These are phyloP conservation scores for Zele albiditarsus DNA, from an alignment of 2,888 invertebrate species.

Conservation along the genomic window DNA sequence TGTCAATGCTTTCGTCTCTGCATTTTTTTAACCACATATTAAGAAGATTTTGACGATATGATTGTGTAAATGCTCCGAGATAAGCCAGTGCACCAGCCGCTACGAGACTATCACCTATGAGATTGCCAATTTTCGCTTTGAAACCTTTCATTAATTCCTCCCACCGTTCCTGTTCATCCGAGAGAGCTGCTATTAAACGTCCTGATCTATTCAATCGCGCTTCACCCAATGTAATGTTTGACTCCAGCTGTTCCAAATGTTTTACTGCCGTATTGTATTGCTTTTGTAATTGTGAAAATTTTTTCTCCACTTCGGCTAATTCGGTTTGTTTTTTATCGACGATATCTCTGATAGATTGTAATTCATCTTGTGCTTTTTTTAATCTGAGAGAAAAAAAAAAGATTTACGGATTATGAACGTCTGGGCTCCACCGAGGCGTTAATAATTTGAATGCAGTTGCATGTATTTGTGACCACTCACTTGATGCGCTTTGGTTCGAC, in stretches of 20 bases:
- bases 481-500: constrained; percentile 91
- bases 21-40: constrained; percentile 82
- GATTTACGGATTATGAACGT: background rate
- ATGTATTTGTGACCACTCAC: constrained; percentile 72
- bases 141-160: constrained; percentile 82
- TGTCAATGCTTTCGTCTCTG: constrained; percentile 79
- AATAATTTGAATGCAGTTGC: background rate
- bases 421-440: too few species aligned
- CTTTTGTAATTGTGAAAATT: constrained; percentile 76
- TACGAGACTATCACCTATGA: constrained; percentile 90
- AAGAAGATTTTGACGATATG: constrained; percentile 81
- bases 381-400: constrained; percentile 52
- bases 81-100: constrained; percentile 93
- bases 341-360: constrained; percentile 84
- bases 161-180: constrained; percentile 91
- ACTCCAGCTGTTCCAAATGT: constrained; percentile 83
- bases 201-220: constrained; percentile 87
- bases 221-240: constrained; percentile 85
- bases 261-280: constrained; percentile 82
- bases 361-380: constrained; percentile 80
- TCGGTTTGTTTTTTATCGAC: constrained; percentile 87
- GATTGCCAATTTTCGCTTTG: constrained; percentile 80
- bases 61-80: constrained; percentile 89
- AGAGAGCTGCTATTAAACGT: constrained; percentile 87
- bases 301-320: constrained; percentile 86